Evolutionary conservation across 2,113 vertebrate species (phyloP).

Genomic region (Pelvicachromis taeniatus): DNA sequence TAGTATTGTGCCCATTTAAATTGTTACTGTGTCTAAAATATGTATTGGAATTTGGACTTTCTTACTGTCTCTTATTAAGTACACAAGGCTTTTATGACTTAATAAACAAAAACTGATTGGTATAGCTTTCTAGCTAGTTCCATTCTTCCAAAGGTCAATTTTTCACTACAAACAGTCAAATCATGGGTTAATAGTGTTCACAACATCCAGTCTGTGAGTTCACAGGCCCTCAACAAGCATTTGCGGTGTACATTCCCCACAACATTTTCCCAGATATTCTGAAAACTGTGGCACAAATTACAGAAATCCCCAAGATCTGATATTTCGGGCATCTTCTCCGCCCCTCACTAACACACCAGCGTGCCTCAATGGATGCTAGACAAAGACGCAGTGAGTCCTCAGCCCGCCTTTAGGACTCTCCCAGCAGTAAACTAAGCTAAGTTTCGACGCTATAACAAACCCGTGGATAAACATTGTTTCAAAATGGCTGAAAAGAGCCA

Average conservation of each 20-base stretch:
- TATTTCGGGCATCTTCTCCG: background rate
- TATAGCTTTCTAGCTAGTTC: background rate
- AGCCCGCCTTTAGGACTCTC: constrained; percentile 33
- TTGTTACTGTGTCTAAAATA: background rate
- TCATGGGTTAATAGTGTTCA: background rate
- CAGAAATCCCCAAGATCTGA: background rate
- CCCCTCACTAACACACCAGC: background rate
- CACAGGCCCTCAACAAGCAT: background rate
- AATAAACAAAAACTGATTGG: background rate
- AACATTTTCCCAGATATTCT: background rate
- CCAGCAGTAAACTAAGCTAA: constrained; percentile 47
- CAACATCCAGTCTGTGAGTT: background rate
- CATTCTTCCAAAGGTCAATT: background rate
- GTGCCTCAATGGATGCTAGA: constrained; percentile 24
- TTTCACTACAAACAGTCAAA: background rate
- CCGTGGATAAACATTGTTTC: constrained; percentile 63
- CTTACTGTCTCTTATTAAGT: background rate
- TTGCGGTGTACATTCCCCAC: background rate
- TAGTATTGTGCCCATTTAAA: background rate
- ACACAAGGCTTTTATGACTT: background rate
- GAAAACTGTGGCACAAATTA: background rate
- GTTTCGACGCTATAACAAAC: constrained; percentile 46
- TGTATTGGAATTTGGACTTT: background rate
- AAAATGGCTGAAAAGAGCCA: constrained; percentile 67
- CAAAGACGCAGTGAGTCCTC: constrained; percentile 55